A percentile compares a stretch with the other conserved stretches of the same genome.
These are phyloP conservation scores for Neoarius graeffei DNA, from an alignment of 2,113 vertebrate species.

Conservation along the genomic window DNA sequence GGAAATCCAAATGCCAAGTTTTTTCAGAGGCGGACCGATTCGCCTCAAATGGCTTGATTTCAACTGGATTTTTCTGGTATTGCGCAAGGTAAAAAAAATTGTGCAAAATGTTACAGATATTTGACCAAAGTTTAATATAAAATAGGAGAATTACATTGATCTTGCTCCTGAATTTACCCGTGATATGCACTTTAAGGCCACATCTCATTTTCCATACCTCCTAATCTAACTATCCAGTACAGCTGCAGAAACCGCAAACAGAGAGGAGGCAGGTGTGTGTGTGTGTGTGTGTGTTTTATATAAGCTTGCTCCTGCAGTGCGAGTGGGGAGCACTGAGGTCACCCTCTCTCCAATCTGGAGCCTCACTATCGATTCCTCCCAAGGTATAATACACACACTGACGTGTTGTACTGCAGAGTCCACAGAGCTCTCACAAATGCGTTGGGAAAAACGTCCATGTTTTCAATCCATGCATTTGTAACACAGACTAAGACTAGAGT, in stretches of 20 bases:
- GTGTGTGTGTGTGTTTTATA: conserved; percentile 11
- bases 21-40: too few species aligned
- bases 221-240: conserved; percentile 6
- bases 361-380: conserved; percentile 47
- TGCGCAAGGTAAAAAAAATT: too few species aligned
- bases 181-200: too few species aligned
- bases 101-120: too few species aligned
- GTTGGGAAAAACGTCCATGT: not conserved
- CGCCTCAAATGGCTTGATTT: too few species aligned
- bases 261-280: not conserved
- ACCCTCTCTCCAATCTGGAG: conserved; percentile 24
- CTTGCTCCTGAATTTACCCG: too few species aligned
- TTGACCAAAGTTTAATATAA: too few species aligned
- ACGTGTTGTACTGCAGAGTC: not conserved
- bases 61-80: too few species aligned
- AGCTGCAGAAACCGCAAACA: conserved; percentile 7
- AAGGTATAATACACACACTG: not conserved
- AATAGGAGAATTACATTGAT: too few species aligned
- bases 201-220: conserved; percentile 11
- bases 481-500: not conserved
- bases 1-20: too few species aligned
- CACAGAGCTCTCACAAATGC: not conserved
- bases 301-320: not conserved
- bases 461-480: not conserved
- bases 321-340: conserved; percentile 35